These are phyloP conservation scores for Apodemus speciosus DNA, from an alignment of 2,113 vertebrate genomes.

Conservation along the genomic window DNA sequence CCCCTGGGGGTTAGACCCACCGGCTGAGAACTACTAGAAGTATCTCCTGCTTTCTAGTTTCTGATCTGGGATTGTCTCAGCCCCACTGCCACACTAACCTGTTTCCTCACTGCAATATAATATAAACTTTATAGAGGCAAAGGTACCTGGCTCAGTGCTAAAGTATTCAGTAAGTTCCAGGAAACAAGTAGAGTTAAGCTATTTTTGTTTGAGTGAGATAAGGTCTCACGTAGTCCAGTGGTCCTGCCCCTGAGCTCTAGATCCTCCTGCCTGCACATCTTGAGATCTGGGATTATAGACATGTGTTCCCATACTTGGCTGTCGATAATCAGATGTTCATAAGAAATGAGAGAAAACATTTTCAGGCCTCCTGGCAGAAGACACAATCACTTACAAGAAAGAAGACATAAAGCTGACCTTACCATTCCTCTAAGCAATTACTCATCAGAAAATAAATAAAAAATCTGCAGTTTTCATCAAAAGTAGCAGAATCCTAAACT, in stretches of 20 bases:
- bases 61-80: background rate
- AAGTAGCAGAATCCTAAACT: conserved; percentile 39
- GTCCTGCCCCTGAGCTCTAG: background rate
- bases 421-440: conserved; percentile 56
- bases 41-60: background rate
- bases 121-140: conserved; percentile 18
- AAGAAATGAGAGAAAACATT: conserved; percentile 35
- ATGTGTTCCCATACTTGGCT: background rate
- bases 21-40: background rate
- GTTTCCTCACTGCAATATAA: conserved; percentile 18
- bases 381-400: conserved; percentile 33
- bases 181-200: background rate
- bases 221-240: background rate
- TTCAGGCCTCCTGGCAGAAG: conserved; percentile 41
- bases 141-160: background rate
- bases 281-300: background rate
- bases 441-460: conserved; percentile 38
- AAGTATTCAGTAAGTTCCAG: conserved; percentile 10
- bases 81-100: background rate
- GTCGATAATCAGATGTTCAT: conserved; percentile 17
- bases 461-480: conserved; percentile 47
- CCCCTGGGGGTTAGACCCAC: background rate
- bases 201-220: background rate
- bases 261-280: background rate
- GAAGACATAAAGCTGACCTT: conserved; percentile 40